A percentile compares a stretch with the other conserved stretches of the same genome.
Evolutionary conservation across 2,113 vertebrate genomes (phyloP).

Genomic region (human (Homo sapiens)): DNA sequence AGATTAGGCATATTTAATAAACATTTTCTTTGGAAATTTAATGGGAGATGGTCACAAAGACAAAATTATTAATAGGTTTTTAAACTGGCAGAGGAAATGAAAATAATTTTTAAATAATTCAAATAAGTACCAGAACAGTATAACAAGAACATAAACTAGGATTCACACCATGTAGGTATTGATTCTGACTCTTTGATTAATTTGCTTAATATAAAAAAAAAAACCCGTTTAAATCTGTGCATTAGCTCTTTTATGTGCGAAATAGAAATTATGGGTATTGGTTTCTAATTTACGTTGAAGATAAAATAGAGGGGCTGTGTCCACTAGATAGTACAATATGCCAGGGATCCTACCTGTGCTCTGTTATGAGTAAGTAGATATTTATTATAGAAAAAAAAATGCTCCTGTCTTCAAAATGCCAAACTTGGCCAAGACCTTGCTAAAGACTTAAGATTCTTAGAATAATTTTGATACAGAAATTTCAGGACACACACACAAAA

Average conservation of each 20-base stretch:
- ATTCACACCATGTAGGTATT: background rate
- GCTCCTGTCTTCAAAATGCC: background rate
- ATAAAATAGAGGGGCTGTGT: background rate
- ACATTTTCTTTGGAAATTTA: background rate
- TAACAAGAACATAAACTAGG: conserved; percentile 60
- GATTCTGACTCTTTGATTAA: background rate
- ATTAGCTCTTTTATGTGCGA: conserved; percentile 8
- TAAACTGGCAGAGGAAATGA: conserved; percentile 67
- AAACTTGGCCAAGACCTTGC: background rate
- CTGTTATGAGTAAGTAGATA: background rate
- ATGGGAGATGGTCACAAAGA: background rate
- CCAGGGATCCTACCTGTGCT: background rate
- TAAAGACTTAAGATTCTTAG: background rate
- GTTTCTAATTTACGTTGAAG: background rate
- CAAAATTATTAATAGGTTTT: conserved; percentile 60
- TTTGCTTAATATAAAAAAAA: conserved; percentile 10
- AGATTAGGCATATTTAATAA: background rate
- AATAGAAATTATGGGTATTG: background rate
- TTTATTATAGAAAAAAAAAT: background rate
- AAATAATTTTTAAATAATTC: conserved; percentile 64
- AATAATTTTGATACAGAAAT: background rate
- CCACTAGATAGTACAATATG: background rate
- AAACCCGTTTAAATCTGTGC: background rate
- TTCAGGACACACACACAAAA: background rate
- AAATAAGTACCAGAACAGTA: conserved; percentile 52